Evolutionary conservation across 2,113 vertebrate species (phyloP).

Genomic region (Hiodon tergisus): DNA sequence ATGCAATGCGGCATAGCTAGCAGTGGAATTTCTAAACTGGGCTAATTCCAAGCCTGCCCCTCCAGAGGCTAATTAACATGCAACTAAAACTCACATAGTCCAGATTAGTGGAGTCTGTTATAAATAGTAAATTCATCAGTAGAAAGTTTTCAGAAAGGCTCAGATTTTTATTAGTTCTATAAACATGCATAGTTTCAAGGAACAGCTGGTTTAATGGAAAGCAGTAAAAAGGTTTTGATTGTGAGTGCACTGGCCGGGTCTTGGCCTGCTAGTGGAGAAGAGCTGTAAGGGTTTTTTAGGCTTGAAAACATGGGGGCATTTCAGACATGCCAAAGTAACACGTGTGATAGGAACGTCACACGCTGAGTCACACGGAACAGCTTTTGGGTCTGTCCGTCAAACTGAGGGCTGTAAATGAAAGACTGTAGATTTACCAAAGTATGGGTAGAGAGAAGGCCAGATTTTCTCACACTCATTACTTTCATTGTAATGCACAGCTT

Average conservation of each 20-base stretch:
- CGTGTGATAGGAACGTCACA: background rate
- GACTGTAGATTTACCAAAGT: slow-evolving; percentile 6
- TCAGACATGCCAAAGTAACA: slow-evolving; percentile 5
- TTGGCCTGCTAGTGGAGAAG: background rate
- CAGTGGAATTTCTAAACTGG: slow-evolving; percentile 12
- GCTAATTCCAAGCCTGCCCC: background rate
- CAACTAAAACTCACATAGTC: background rate
- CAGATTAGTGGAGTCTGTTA: background rate
- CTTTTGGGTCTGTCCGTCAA: background rate
- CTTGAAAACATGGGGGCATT: background rate
- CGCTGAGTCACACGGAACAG: background rate
- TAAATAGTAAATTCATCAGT: background rate
- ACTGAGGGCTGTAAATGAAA: slow-evolving; percentile 1
- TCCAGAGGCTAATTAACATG: background rate
- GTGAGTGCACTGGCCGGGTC: background rate
- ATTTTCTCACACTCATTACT: background rate
- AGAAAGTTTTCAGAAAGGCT: background rate
- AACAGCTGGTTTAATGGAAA: background rate
- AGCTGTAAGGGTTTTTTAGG: background rate
- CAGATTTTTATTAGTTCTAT: background rate
- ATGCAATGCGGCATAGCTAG: background rate
- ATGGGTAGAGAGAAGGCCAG: slow-evolving; percentile 2
- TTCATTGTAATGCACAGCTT: background rate
- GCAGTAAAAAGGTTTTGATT: background rate
- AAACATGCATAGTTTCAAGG: background rate